Evolutionary conservation across 2,888 invertebrate genomes (phyloP).

Genomic region (Tachina lurida): DNA sequence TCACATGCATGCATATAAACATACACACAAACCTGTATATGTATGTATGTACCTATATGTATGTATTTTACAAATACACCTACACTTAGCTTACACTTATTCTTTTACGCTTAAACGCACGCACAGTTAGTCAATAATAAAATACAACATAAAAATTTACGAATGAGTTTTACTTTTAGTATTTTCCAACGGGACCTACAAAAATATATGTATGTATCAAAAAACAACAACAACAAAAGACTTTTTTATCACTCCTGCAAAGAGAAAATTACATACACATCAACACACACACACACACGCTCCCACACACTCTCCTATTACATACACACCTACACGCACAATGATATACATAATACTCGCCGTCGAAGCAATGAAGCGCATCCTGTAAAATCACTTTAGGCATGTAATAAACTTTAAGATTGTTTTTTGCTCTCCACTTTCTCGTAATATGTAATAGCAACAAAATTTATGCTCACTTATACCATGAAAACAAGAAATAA

Average conservation of each 20-base stretch:
- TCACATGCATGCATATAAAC: constrained; percentile 22
- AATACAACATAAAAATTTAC: constrained; percentile 49
- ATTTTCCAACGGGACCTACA: constrained; percentile 15
- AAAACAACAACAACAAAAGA: constrained; percentile 28
- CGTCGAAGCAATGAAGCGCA: constrained; percentile 79
- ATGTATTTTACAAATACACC: constrained; percentile 7
- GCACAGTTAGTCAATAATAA: constrained; percentile 53
- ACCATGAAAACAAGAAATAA: constrained; percentile 16
- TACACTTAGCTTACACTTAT: background rate
- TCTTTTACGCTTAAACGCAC: background rate
- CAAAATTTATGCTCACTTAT: constrained; percentile 22
- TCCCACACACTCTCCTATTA: constrained; percentile 1
- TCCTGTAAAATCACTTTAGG: constrained; percentile 82
- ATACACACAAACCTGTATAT: constrained; percentile 14
- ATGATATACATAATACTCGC: constrained; percentile 45
- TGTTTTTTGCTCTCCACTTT: constrained; percentile 24
- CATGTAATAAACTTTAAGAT: constrained; percentile 78
- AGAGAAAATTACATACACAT: constrained; percentile 3
- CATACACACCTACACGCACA: constrained; percentile 13
- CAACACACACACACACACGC: constrained; percentile 5
- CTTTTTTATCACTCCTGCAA: constrained; percentile 15
- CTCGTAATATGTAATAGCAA: constrained; percentile 27
- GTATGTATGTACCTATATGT: too few relatives aligned
- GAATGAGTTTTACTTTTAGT: constrained; percentile 58
- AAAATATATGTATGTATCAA: constrained; percentile 2